phyloP scores from a whole-genome alignment of 1,140 invertebrate species.

The Drosophila azteca region DNA sequence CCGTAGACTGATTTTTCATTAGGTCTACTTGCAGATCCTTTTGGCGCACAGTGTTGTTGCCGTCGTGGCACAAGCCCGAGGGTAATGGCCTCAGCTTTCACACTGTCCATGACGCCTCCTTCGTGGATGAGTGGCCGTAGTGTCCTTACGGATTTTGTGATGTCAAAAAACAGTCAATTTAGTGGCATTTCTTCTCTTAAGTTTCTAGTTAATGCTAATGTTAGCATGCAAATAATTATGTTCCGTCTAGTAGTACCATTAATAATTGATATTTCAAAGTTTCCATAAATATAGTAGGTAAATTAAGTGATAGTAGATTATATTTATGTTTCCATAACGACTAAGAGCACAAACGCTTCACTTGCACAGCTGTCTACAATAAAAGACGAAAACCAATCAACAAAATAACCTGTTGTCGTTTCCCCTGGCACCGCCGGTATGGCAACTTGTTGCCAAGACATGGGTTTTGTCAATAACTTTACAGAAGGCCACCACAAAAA shows the following conservation, averaged over 20 bases:
- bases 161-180: constrained; percentile 26
- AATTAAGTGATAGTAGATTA: constrained; percentile 3
- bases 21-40: constrained; percentile 79
- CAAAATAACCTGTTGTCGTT: constrained; percentile 54
- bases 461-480: constrained; percentile 60
- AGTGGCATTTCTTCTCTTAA: constrained; percentile 31
- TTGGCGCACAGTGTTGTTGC: constrained; percentile 89
- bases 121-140: constrained; percentile 80
- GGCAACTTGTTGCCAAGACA: constrained; percentile 69
- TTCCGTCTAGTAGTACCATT: constrained; percentile 7
- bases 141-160: constrained; percentile 48
- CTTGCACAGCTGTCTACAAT: constrained; percentile 15
- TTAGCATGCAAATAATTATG: neutral
- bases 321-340: constrained; percentile 44
- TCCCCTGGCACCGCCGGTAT: constrained; percentile 47
- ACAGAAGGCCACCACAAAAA: neutral
- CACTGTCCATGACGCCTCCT: constrained; percentile 85
- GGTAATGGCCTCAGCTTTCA: constrained; percentile 93
- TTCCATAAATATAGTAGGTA: constrained; percentile 10
- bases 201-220: too few species aligned
- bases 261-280: constrained; percentile 26
- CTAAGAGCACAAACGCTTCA: constrained; percentile 15
- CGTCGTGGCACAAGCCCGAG: constrained; percentile 90
- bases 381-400: neutral
- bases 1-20: constrained; percentile 41